Evolutionary conservation across 2,113 vertebrate species (phyloP).

Genomic region (Mirounga angustirostris): DNA sequence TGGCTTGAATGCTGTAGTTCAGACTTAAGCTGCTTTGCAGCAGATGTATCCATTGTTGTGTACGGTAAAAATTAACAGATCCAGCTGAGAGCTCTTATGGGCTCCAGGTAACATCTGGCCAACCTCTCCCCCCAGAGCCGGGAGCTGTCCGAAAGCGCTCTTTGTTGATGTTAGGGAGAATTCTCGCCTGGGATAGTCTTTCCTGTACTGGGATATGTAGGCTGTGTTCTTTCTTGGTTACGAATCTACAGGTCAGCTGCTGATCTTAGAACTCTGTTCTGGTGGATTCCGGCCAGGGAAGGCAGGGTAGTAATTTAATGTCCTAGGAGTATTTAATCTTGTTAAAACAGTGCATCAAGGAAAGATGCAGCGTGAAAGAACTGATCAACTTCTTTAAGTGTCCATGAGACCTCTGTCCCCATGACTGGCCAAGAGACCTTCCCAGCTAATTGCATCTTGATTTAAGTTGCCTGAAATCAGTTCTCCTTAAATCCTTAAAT

Average conservation of each 20-base stretch:
- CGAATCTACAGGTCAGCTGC: neutral
- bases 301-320: neutral
- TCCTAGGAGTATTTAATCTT: neutral
- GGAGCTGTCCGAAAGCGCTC: neutral
- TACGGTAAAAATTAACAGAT: neutral
- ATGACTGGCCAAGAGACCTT: neutral
- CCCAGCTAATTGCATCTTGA: constrained; percentile 6
- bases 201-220: neutral
- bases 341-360: neutral
- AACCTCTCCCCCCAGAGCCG: too few relatives aligned
- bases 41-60: neutral
- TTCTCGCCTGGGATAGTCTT: neutral
- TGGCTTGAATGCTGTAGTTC: neutral
- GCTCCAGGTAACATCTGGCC: neutral
- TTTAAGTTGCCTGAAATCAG: constrained; percentile 11
- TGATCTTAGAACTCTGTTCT: neutral
- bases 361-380: neutral
- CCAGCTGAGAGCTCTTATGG: neutral
- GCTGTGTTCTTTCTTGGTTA: neutral
- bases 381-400: neutral
- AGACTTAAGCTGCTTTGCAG: neutral
- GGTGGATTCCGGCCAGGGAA: neutral
- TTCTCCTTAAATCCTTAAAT: constrained; percentile 31
- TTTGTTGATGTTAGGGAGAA: neutral
- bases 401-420: neutral